A percentile compares a stretch with the other conserved stretches of the same genome.
These are phyloP conservation scores for Rhynchotus rufescens DNA, from an alignment of 2,797 vertebrate species.

Conservation along the genomic window DNA sequence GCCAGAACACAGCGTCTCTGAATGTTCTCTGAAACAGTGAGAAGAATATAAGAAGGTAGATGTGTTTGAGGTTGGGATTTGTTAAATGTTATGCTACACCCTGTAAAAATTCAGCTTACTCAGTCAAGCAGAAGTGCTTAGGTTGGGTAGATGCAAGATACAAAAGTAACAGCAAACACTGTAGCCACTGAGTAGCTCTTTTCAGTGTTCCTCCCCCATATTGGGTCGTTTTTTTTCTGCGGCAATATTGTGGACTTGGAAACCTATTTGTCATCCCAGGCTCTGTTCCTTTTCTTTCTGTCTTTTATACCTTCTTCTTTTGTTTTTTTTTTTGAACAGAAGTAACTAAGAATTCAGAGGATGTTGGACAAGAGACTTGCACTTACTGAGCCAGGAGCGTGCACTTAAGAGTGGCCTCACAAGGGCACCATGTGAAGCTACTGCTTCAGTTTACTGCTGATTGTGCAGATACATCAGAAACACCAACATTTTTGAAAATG, in stretches of 20 bases:
- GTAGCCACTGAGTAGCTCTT: not conserved
- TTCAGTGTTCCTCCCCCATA: not conserved
- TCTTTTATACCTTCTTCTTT: not conserved
- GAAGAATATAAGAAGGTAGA: not conserved
- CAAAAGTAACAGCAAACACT: not conserved
- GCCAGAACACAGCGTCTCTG: not conserved
- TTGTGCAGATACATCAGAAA: not conserved
- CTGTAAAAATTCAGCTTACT: not conserved
- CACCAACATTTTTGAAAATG: not conserved
- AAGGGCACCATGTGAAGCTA: not conserved
- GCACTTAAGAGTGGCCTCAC: not conserved
- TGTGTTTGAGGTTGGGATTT: not conserved
- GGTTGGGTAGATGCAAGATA: not conserved
- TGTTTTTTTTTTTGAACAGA: not conserved
- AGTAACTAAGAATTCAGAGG: not conserved
- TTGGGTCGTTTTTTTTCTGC: not conserved
- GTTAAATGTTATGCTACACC: not conserved
- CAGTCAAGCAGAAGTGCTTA: not conserved
- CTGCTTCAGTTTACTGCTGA: too few species aligned
- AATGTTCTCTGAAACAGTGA: not conserved
- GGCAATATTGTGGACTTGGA: not conserved
- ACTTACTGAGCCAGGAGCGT: not conserved
- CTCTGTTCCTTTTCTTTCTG: not conserved
- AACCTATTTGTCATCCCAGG: too few species aligned
- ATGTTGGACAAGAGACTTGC: not conserved